Conservation (phyloP, 2,113 vertebrate genomes). For the Myrmecobius fasciatus region DNA sequence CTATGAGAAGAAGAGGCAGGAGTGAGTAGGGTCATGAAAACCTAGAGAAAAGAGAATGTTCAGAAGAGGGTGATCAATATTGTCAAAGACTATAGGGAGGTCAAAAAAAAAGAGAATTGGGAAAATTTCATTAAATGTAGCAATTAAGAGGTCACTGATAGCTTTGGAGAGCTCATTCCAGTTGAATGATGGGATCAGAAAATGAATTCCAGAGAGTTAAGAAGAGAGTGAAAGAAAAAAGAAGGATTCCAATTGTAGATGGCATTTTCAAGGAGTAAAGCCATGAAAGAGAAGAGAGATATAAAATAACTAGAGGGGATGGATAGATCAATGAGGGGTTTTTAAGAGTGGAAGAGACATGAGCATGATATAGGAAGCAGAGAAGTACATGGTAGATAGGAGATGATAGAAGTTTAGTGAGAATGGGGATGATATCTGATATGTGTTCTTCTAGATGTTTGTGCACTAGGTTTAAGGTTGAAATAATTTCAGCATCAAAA, state of each 20-base stretch:
- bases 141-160: neutral
- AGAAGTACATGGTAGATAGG: neutral
- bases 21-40: neutral
- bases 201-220: neutral
- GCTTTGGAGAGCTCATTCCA: neutral
- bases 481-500: constrained; percentile 43
- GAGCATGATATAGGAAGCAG: neutral
- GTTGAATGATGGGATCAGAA: neutral
- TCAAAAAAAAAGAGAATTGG: neutral
- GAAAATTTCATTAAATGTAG: neutral
- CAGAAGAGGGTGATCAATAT: neutral
- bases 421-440: neutral
- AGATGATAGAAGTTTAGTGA: neutral
- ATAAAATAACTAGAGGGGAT: neutral
- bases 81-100: neutral
- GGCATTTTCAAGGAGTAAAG: neutral
- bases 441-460: neutral
- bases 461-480: constrained; percentile 19
- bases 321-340: neutral
- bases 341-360: neutral
- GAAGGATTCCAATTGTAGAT: neutral
- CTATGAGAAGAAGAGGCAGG: neutral
- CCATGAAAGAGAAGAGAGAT: neutral
- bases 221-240: neutral
- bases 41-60: neutral